These are phyloP conservation scores for Heptranchias perlo DNA, from an alignment of 2,113 vertebrate genomes.

Conservation along the genomic window DNA sequence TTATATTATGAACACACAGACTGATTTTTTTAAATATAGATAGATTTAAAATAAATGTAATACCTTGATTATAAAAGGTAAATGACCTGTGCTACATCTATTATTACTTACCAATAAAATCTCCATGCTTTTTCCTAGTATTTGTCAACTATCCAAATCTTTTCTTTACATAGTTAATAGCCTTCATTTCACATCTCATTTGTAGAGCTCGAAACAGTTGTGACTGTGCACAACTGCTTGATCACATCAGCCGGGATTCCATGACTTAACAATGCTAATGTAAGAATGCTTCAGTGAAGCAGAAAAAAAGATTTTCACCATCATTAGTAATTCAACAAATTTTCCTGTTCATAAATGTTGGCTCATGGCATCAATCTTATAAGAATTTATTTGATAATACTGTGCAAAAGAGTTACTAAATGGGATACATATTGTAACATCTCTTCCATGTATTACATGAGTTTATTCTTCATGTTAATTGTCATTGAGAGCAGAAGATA, in stretches of 20 bases:
- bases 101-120: neutral
- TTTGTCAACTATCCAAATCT: neutral
- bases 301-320: neutral
- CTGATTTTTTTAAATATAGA: neutral
- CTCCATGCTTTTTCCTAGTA: neutral
- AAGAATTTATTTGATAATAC: neutral
- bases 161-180: neutral
- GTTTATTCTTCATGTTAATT: neutral
- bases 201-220: neutral
- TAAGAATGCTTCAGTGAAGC: neutral
- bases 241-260: neutral
- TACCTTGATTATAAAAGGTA: neutral
- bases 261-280: neutral
- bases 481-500: neutral
- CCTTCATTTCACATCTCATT: neutral
- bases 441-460: neutral
- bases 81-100: neutral
- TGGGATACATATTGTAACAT: neutral
- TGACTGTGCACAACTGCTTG: neutral
- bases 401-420: neutral
- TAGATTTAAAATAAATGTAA: neutral
- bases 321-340: neutral
- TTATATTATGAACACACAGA: neutral
- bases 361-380: neutral
- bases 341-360: neutral